Evolutionary conservation across 2,888 invertebrate species (phyloP), one percentile per base, ranked within the genome.

Genomic region (Troides helena): DNA sequence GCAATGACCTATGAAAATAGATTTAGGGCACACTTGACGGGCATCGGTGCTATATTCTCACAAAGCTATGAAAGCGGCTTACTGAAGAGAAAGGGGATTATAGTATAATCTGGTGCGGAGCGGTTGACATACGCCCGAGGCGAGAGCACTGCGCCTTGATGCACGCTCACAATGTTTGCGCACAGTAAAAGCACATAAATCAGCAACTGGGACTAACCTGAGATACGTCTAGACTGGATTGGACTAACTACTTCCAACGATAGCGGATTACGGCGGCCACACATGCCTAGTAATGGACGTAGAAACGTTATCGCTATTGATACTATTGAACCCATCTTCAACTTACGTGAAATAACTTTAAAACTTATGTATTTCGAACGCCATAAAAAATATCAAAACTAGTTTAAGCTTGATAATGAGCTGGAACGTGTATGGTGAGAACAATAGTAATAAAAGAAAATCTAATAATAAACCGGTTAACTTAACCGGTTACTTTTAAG

Each of bases 51-150:
- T 81, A 84, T 84, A 82, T 84, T 85, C 85, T 85, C 85, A 86
- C 88, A 87, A 89, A 88, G 87, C 89, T 86, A 89, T 87, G 88
- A 88, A 90, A 90, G 88, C 87, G 84, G 90, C 90, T 91, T 87
- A 90, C 84, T 77, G 81, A 79, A 85, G 87, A 86, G 88, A 89
- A 88, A 85, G 86, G 88, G 90, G 90, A 89, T 91, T 90, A 90
- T 80, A 78, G 82, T 77, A 86, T 91, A 90, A 91, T 91, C 90
- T 90, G 87, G 82, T 83, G 79, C 79, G 82, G 82, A 85, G 85
- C 85, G 87, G 86, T 87, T 90, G 91, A 91, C 90, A 88, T 86
- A 87, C 86, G 88, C 87, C 84, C 83, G 80, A 77, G 81, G 86
- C 85, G 75, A 72, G 73, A 72, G 71, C 74, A 73, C 65, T 64